These are phyloP conservation scores for Hermodice carunculata DNA, from an alignment of 2,888 invertebrate species.

Conservation along the genomic window DNA sequence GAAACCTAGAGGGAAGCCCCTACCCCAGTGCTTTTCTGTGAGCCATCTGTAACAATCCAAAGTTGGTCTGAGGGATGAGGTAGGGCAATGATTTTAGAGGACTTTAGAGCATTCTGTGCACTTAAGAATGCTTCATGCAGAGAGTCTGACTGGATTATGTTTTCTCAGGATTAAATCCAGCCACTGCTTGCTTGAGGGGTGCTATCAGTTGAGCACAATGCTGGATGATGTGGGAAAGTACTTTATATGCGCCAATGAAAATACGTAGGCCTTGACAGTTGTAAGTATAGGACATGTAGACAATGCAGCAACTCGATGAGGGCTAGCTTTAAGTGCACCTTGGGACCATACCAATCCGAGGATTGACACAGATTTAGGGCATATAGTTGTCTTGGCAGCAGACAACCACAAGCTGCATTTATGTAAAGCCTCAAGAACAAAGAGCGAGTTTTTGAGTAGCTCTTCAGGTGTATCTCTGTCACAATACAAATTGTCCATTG, in stretches of 20 bases:
- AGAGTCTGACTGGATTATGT: background rate
- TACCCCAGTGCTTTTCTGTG: no score
- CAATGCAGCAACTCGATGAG: slow-evolving; percentile 35
- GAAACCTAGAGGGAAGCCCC: background rate
- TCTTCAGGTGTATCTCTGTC: no score
- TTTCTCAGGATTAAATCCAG: background rate
- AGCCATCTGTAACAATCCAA: slow-evolving; percentile 36
- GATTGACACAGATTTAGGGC: slow-evolving; percentile 20
- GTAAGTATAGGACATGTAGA: slow-evolving; percentile 28
- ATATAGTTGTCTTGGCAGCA: slow-evolving; percentile 29
- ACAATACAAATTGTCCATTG: slow-evolving; percentile 45
- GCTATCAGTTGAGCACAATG: background rate
- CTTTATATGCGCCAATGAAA: no score
- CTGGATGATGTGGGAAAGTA: background rate
- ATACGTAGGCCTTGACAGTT: slow-evolving; percentile 27
- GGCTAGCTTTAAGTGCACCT: slow-evolving; percentile 36
- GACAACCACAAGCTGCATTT: slow-evolving; percentile 31
- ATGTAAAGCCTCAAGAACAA: no score
- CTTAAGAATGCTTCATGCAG: background rate
- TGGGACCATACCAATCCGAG: slow-evolving; percentile 42
- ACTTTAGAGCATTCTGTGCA: background rate
- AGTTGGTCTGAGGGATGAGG: slow-evolving; percentile 25
- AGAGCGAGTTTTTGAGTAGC: no score
- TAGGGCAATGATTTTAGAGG: slow-evolving; percentile 20
- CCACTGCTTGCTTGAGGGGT: background rate